Evolutionary conservation across 64 coral and sea anemone genomes (phyloP).

Genomic region (Pocillopora verrucosa): DNA sequence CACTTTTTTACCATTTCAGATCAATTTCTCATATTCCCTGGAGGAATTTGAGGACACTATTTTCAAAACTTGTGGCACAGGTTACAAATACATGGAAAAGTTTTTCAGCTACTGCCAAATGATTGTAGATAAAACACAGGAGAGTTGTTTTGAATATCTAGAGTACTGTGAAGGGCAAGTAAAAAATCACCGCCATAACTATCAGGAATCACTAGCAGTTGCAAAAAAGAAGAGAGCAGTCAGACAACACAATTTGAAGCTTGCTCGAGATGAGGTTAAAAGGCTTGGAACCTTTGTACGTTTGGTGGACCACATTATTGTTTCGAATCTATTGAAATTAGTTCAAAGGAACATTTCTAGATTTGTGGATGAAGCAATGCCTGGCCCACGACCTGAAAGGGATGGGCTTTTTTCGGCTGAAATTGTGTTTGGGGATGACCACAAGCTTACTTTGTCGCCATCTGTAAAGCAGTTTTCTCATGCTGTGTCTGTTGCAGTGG

Average conservation of each 20-base stretch:
- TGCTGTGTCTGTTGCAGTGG: slow-evolving; percentile 49
- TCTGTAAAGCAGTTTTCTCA: slow-evolving; percentile 63
- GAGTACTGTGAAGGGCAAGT: slow-evolving; percentile 91
- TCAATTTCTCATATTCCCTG: slow-evolving; percentile 68
- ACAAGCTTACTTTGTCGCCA: slow-evolving; percentile 63
- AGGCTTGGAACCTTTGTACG: slow-evolving; percentile 75
- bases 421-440: slow-evolving; percentile 63
- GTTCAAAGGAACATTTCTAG: slow-evolving; percentile 80
- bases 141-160: slow-evolving; percentile 96
- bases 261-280: slow-evolving; percentile 83
- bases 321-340: slow-evolving; percentile 70
- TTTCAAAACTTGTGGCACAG: slow-evolving; percentile 65
- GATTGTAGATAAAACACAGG: slow-evolving; percentile 89
- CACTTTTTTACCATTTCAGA: slow-evolving; percentile 88
- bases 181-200: slow-evolving; percentile 76
- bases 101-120: slow-evolving; percentile 92
- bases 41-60: slow-evolving; percentile 82
- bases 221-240: slow-evolving; percentile 74
- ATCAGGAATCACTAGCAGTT: slow-evolving; percentile 79
- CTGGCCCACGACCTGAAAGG: slow-evolving; percentile 67
- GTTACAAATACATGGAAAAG: slow-evolving; percentile 75
- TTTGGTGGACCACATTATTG: slow-evolving; percentile 87
- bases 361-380: slow-evolving; percentile 77
- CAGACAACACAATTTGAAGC: slow-evolving; percentile 75
- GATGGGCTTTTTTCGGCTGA: slow-evolving; percentile 71